phyloP scores from a whole-genome alignment of 2,797 vertebrate genomes.

The Natrix natrix region DNA sequence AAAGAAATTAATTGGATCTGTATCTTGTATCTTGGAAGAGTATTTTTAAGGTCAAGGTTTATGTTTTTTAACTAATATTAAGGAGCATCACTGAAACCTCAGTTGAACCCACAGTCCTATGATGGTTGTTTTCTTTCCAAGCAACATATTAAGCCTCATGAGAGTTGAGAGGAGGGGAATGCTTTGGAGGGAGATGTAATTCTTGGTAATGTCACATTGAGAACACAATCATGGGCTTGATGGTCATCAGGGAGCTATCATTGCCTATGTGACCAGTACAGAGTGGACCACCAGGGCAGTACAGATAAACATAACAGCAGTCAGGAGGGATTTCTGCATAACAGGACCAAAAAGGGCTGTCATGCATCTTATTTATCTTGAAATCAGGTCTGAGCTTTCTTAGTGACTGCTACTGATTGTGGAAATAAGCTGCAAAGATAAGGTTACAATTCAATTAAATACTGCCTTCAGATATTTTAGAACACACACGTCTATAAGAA shows the following conservation, averaged over 20 bases:
- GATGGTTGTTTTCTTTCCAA: conserved; percentile 53
- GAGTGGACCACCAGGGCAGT: conserved; percentile 56
- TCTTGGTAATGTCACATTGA: conserved; percentile 31
- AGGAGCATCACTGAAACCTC: conserved; percentile 1
- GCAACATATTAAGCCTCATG: conserved; percentile 30
- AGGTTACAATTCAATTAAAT: conserved; percentile 42
- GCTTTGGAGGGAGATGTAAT: conserved; percentile 30
- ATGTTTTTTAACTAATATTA: conserved; percentile 40
- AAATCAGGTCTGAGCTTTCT: conserved; percentile 32
- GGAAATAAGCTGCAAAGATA: conserved; percentile 23
- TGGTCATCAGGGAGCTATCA: conserved; percentile 40
- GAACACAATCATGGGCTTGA: conserved; percentile 44
- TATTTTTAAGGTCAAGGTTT: not conserved
- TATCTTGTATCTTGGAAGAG: not conserved
- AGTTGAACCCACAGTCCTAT: conserved; percentile 12
- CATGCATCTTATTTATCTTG: conserved; percentile 33
- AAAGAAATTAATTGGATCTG: not conserved
- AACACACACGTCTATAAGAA: not conserved
- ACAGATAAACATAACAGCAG: conserved; percentile 54
- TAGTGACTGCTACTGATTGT: conserved; percentile 21
- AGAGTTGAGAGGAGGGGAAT: not conserved
- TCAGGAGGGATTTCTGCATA: conserved; percentile 29
- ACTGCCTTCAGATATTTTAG: conserved; percentile 5
- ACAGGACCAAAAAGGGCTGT: conserved; percentile 8
- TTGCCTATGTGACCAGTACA: conserved; percentile 43